Evolutionary conservation across 2,797 vertebrate genomes (phyloP), one percentile per base, ranked within the genome.

Genomic region (Semotilus atromaculatus): DNA sequence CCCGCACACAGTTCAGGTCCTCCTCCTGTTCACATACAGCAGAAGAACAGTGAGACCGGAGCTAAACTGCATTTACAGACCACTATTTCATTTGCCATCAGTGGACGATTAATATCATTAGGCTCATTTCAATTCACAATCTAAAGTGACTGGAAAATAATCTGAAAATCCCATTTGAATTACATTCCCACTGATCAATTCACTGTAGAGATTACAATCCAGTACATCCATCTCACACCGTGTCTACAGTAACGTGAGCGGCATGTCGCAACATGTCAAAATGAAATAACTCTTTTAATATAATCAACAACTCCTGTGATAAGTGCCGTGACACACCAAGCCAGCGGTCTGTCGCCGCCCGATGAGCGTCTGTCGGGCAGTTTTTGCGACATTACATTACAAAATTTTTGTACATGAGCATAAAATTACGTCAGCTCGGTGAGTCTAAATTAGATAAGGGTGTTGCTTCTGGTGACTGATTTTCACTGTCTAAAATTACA

Each of bases 1-100:
- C 97, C 86, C 98, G 92, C 7, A 99, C 96, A 26, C 95, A 98
- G 92, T 98, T 99, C 88, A 99, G 94, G 91, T 99, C 98, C 95
- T 99, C 98, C 88, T 99, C 98, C 98, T 99, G 90, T 10, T 55
- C 0, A 75, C 40, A 87, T 14, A 81, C 55, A 84, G 71, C 31
- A 80, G 34, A 67, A 38, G 55, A 36, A 60, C 40, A 13, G 11
- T 48, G 29, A 62, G 31, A n/a, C 13, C 62, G 48, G 10, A 73
- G 16, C 31, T 29, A 51, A 23, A 38, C 21, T 11, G 16, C 1
- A 31, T 40, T 64, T 53, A 1, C 45, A 13, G 19, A 18, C 14
- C 26, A 1, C 5, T 29, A 1, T 36, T 68, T 67, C 2, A 36
- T 13, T 13, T 48, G 43, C 73, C 21, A 21, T 38, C 51, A 38